These are phyloP conservation scores for Odontesthes bonariensis DNA, from an alignment of 2,113 vertebrate species.

Conservation along the genomic window DNA sequence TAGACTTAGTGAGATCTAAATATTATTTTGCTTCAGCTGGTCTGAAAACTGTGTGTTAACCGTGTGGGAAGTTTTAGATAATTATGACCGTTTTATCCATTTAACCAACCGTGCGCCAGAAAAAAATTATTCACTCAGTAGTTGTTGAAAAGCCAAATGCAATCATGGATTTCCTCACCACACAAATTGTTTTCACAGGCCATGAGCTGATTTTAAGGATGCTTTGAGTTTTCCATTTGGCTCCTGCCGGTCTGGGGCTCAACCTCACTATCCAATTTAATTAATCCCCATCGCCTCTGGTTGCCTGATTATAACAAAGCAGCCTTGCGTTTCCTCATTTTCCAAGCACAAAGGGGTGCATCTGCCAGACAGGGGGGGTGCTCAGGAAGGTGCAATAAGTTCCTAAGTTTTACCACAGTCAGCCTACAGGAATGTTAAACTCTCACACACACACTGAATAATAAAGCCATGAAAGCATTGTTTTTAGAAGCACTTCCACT, in stretches of 20 bases:
- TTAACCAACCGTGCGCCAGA: background rate
- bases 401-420: conserved; percentile 24
- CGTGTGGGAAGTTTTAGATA: too few relatives aligned
- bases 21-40: too few relatives aligned
- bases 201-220: conserved; percentile 59
- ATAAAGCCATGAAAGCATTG: background rate
- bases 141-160: background rate
- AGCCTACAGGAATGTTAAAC: background rate
- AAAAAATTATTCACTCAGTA: background rate
- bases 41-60: too few relatives aligned
- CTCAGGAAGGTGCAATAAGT: conserved; percentile 30
- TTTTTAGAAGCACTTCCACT: background rate
- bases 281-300: conserved; percentile 61
- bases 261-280: conserved; percentile 67
- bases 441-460: too few relatives aligned
- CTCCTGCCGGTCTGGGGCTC: conserved; percentile 51
- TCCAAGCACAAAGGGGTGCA: conserved; percentile 41
- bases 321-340: conserved; percentile 35
- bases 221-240: conserved; percentile 37
- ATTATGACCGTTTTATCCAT: too few relatives aligned
- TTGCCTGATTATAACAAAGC: conserved; percentile 46
- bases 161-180: conserved; percentile 8
- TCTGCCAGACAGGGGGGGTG: conserved; percentile 38
- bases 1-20: too few relatives aligned
- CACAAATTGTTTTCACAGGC: conserved; percentile 31